Conservation (phyloP, 2,113 vertebrate genomes). For the Amazona guildingii region DNA sequence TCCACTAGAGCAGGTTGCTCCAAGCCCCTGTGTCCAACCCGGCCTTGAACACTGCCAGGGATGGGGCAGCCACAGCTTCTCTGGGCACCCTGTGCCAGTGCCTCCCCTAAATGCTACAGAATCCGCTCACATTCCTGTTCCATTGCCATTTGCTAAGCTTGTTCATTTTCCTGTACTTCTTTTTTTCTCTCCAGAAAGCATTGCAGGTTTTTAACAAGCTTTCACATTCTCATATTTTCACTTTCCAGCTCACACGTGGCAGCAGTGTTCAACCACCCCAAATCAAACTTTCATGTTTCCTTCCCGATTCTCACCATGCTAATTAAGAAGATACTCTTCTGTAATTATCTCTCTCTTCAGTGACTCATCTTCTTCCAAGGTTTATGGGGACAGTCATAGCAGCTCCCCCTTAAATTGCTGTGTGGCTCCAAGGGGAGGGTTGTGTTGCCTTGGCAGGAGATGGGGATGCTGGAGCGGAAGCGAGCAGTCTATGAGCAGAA, state of each 20-base stretch:
- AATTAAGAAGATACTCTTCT: neutral
- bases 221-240: neutral
- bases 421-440: neutral
- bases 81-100: neutral
- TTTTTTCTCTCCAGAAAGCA: neutral
- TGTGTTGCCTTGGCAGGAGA: neutral
- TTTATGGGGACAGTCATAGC: neutral
- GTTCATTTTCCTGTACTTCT: neutral
- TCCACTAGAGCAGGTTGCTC: too few species aligned
- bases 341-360: neutral
- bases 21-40: neutral
- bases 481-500: neutral
- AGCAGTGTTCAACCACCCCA: neutral
- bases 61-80: neutral
- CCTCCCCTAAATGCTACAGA: neutral
- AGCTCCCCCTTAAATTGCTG: neutral
- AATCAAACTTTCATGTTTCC: neutral
- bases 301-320: neutral
- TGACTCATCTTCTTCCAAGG: neutral
- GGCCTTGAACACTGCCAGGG: neutral
- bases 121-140: accelerated
- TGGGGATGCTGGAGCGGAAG: neutral
- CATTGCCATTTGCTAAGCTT: neutral
- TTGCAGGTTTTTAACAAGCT: neutral
- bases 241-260: neutral